Conservation (phyloP, 2,888 invertebrate genomes). For the Phengaris arion region DNA sequence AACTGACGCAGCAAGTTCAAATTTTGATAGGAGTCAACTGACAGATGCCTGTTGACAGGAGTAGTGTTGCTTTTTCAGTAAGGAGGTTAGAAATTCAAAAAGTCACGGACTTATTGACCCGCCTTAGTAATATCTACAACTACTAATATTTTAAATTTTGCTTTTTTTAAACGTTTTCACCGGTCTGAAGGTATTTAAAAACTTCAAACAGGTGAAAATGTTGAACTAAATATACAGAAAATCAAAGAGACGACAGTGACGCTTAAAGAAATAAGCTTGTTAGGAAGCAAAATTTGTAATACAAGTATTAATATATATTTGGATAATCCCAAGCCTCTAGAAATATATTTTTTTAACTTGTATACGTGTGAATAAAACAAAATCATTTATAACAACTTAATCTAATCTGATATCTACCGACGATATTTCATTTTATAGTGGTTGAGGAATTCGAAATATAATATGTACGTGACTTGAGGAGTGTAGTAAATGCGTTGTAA, state of each 20-base stretch:
- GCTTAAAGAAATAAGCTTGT: neutral
- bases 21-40: too few relatives aligned
- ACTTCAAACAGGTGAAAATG: neutral
- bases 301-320: neutral
- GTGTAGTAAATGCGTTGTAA: constrained; percentile 34
- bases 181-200: too few relatives aligned
- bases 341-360: too few relatives aligned
- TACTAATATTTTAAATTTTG: too few relatives aligned
- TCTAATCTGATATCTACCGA: constrained; percentile 29
- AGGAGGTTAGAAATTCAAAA: too few relatives aligned
- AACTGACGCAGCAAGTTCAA: too few relatives aligned
- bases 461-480: constrained; percentile 30
- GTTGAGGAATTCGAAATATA: constrained; percentile 29
- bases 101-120: too few relatives aligned
- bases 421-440: constrained; percentile 29
- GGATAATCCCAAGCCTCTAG: neutral
- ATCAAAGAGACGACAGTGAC: too few relatives aligned
- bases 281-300: neutral
- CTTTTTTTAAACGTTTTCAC: too few relatives aligned
- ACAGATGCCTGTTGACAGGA: too few relatives aligned
- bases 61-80: too few relatives aligned
- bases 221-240: neutral
- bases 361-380: constrained; percentile 23
- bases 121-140: too few relatives aligned
- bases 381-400: constrained; percentile 28